Conservation (phyloP, 2,888 invertebrate species). For the Cinara cedri region DNA sequence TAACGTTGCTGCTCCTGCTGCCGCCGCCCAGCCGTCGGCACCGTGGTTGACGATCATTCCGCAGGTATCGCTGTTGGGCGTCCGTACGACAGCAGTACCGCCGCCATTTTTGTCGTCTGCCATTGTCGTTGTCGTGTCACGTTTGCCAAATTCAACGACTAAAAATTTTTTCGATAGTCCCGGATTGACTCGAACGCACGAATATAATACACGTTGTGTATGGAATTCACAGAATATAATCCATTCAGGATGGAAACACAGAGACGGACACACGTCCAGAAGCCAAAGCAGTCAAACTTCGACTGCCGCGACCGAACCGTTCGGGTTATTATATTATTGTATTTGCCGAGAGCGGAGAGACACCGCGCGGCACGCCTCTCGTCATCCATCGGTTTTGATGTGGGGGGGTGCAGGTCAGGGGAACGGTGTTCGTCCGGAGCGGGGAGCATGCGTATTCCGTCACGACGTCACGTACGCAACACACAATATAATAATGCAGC, state of each 20-base stretch:
- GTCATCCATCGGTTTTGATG: not conserved
- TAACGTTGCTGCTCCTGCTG: not conserved
- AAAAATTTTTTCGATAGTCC: no score
- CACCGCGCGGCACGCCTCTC: slow-evolving; percentile 3
- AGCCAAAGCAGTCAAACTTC: slow-evolving; percentile 57
- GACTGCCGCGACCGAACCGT: slow-evolving; percentile 35
- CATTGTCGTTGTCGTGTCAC: slow-evolving; percentile 33
- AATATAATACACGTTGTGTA: not conserved
- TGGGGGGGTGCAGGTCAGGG: not conserved
- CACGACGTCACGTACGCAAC: slow-evolving; percentile 50
- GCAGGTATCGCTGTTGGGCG: slow-evolving; percentile 42
- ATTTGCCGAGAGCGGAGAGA: not conserved
- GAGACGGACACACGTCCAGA: not conserved
- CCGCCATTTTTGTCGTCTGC: slow-evolving; percentile 51
- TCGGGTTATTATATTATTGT: slow-evolving; percentile 13
- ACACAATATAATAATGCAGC: slow-evolving; percentile 15
- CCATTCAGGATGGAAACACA: not conserved
- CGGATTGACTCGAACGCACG: no score
- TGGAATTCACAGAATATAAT: not conserved
- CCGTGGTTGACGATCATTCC: slow-evolving; percentile 44
- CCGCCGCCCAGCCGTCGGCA: not conserved
- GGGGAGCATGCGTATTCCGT: slow-evolving; percentile 49
- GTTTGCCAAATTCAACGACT: no score
- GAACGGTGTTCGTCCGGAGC: not conserved
- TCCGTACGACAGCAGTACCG: slow-evolving; percentile 16